Evolutionary conservation across 2,888 invertebrate genomes (phyloP).

Genomic region (Amphimallon solstitiale): DNA sequence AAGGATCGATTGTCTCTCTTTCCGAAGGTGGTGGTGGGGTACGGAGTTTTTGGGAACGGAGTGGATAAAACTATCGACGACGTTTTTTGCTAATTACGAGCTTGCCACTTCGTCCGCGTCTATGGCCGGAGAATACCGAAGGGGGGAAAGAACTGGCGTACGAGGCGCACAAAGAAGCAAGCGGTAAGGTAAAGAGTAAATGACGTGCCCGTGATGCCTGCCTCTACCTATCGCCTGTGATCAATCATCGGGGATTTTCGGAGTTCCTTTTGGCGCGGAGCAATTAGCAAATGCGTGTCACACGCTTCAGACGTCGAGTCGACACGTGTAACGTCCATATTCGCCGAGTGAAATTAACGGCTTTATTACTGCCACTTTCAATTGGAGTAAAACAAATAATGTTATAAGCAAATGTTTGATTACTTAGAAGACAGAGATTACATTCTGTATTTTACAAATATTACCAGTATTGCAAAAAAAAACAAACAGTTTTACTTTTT

Average conservation of each 20-base stretch:
- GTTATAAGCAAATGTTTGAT: too few species aligned
- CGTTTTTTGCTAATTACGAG: slow-evolving; percentile 30
- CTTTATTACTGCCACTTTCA: too few species aligned
- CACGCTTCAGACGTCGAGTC: slow-evolving; percentile 26
- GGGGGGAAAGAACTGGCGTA: too few species aligned
- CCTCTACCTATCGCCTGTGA: slow-evolving; percentile 48
- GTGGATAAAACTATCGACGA: slow-evolving; percentile 22
- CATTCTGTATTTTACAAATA: too few species aligned
- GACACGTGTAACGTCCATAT: neutral
- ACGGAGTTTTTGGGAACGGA: slow-evolving; percentile 12
- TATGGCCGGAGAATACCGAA: too few species aligned
- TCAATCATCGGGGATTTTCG: slow-evolving; percentile 53
- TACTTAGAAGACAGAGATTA: too few species aligned
- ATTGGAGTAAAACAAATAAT: too few species aligned
- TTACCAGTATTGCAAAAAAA: too few species aligned
- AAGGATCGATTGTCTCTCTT: slow-evolving; percentile 27
- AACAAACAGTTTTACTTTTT: too few species aligned
- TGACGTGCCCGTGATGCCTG: slow-evolving; percentile 48
- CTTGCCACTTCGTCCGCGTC: neutral
- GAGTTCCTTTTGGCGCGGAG: slow-evolving; percentile 40
- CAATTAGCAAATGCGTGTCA: slow-evolving; percentile 49
- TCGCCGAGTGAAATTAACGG: too few species aligned
- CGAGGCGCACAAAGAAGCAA: slow-evolving; percentile 35
- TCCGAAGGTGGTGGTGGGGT: neutral
- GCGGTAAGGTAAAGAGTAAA: slow-evolving; percentile 45